phyloP scores from a whole-genome alignment of 2,888 invertebrate species.

The Temnothorax ravouxi region DNA sequence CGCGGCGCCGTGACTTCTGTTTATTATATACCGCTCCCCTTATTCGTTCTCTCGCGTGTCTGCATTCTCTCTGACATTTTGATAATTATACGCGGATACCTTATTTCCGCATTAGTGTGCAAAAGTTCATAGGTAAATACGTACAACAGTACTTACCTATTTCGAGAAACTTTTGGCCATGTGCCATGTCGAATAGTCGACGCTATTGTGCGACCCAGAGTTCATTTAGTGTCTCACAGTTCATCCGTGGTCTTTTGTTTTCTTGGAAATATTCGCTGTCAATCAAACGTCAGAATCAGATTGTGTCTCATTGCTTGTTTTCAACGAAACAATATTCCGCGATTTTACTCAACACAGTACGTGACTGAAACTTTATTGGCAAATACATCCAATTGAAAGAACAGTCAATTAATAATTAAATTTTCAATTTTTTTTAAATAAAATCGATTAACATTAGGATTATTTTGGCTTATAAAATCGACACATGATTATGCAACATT shows the following conservation, averaged over 20 bases:
- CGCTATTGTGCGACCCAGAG: constrained; percentile 77
- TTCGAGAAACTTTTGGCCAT: constrained; percentile 77
- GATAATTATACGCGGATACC: constrained; percentile 38
- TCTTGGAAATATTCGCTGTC: background rate
- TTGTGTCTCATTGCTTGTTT: background rate
- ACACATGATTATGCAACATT: background rate
- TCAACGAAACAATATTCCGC: background rate
- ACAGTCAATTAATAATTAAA: background rate
- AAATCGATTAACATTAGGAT: background rate
- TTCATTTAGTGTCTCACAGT: constrained; percentile 62
- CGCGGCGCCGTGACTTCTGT: background rate
- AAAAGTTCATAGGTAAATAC: constrained; percentile 54
- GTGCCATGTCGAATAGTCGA: constrained; percentile 75
- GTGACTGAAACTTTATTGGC: background rate
- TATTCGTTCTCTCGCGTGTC: constrained; percentile 9
- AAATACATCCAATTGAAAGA: background rate
- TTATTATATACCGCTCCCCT: background rate
- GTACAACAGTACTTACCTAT: constrained; percentile 71
- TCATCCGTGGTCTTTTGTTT: constrained; percentile 2
- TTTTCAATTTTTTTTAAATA: background rate
- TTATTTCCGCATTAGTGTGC: constrained; percentile 64
- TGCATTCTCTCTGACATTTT: constrained; percentile 33
- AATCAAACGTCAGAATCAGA: constrained; percentile 16
- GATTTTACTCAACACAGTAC: background rate
- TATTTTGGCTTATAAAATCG: background rate